Percentiles rank a stretch among this genome's conserved stretches.
Conservation (phyloP, 2,888 invertebrate genomes). For the Sepioteuthis lessoniana region DNA sequence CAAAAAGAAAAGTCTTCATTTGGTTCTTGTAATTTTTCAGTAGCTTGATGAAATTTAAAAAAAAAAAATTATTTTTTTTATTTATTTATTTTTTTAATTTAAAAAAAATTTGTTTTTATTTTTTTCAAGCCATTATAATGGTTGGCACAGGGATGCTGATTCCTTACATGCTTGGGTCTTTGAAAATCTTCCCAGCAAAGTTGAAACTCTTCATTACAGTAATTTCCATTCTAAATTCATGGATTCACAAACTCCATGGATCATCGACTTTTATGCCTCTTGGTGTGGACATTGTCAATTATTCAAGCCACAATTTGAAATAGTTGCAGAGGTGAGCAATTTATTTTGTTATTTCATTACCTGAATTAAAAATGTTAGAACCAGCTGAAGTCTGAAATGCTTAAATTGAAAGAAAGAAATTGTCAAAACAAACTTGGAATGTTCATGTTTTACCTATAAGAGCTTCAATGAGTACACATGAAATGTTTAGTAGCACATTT, state of each 20-base stretch:
- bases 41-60: too few species aligned
- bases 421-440: too few species aligned
- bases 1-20: too few species aligned
- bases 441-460: too few species aligned
- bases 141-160: conserved; percentile 80
- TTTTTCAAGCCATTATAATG: conserved; percentile 78
- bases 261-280: conserved; percentile 74
- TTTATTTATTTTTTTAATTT: too few species aligned
- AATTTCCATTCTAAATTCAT: conserved; percentile 77
- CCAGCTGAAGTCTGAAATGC: too few species aligned
- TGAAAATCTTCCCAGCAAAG: conserved; percentile 80
- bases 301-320: conserved; percentile 82
- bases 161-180: conserved; percentile 81
- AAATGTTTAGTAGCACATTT: too few species aligned
- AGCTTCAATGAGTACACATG: too few species aligned
- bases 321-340: conserved; percentile 79
- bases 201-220: conserved; percentile 70
- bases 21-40: too few species aligned
- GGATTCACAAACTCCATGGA: conserved; percentile 77
- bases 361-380: too few species aligned
- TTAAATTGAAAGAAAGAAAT: too few species aligned
- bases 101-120: background rate
- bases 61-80: too few species aligned
- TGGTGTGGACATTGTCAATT: conserved; percentile 79
- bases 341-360: background rate